Conservation (phyloP, 1,140 invertebrate genomes). For the Dolichoris vasculosae region DNA sequence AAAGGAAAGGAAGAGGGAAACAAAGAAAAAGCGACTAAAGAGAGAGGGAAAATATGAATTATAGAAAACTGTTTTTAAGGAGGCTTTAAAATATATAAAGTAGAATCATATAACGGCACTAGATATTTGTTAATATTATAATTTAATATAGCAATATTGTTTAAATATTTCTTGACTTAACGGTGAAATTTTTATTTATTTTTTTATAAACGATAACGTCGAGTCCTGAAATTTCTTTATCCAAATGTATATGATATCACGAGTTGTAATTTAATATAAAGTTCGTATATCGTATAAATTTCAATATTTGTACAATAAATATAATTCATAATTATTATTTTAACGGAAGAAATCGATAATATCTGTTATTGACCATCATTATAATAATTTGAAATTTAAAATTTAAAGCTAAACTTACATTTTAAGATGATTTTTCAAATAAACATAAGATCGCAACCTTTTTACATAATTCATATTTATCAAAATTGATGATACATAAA, state of each 20-base stretch:
- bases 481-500: neutral
- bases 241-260: too few relatives aligned
- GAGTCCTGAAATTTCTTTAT: too few relatives aligned
- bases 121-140: neutral
- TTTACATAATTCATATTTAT: neutral
- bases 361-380: neutral
- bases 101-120: neutral
- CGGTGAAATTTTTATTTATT: too few relatives aligned
- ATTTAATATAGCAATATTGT: neutral
- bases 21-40: neutral
- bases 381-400: neutral
- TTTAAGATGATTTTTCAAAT: neutral
- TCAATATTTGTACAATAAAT: neutral
- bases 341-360: neutral
- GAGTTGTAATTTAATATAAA: too few relatives aligned
- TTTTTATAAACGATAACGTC: too few relatives aligned
- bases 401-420: neutral
- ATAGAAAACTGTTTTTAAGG: constrained; percentile 24
- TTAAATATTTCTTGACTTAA: neutral
- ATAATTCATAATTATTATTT: neutral
- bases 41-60: constrained; percentile 23
- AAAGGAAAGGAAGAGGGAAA: neutral
- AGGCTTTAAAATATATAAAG: neutral
- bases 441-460: neutral
- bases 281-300: too few relatives aligned